Evolutionary conservation across 2,888 invertebrate genomes (phyloP).

Genomic region (Frankliniella intonsa): DNA sequence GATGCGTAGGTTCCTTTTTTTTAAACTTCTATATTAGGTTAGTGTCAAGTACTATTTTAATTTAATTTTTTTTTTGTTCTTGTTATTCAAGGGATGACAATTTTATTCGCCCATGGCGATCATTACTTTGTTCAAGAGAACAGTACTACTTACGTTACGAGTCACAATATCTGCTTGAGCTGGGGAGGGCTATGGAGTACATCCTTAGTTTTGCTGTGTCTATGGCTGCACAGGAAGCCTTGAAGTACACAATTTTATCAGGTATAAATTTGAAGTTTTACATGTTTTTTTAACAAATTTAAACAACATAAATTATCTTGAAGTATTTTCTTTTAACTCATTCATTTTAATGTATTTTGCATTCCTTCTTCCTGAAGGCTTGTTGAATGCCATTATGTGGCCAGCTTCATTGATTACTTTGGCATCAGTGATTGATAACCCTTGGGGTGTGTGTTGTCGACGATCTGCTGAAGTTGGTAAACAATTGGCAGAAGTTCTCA

Average conservation of each 20-base stretch:
- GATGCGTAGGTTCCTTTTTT: conserved; percentile 41
- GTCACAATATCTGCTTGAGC: conserved; percentile 54
- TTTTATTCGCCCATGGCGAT: conserved; percentile 54
- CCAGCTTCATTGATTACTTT: conserved; percentile 57
- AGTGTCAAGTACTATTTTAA: neutral
- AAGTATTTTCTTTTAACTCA: neutral
- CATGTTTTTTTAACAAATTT: neutral
- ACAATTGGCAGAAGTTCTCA: conserved; percentile 59
- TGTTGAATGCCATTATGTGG: conserved; percentile 62
- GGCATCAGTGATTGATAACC: conserved; percentile 58
- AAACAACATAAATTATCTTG: neutral
- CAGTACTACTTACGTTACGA: conserved; percentile 63
- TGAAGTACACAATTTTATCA: conserved; percentile 59
- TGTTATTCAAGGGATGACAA: conserved; percentile 42
- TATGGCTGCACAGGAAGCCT: conserved; percentile 58
- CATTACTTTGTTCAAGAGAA: conserved; percentile 54
- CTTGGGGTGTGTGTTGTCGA: conserved; percentile 61
- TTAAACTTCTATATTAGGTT: neutral
- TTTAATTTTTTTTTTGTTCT: neutral
- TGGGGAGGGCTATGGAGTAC: conserved; percentile 59
- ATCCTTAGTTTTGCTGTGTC: conserved; percentile 54
- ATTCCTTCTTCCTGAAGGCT: conserved; percentile 44
- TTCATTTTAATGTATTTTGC: conserved; percentile 2
- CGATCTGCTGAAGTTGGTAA: conserved; percentile 58
- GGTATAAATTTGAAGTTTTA: conserved; percentile 44